phyloP scores from a whole-genome alignment of 2,113 vertebrate species.

The Spea bombifrons region DNA sequence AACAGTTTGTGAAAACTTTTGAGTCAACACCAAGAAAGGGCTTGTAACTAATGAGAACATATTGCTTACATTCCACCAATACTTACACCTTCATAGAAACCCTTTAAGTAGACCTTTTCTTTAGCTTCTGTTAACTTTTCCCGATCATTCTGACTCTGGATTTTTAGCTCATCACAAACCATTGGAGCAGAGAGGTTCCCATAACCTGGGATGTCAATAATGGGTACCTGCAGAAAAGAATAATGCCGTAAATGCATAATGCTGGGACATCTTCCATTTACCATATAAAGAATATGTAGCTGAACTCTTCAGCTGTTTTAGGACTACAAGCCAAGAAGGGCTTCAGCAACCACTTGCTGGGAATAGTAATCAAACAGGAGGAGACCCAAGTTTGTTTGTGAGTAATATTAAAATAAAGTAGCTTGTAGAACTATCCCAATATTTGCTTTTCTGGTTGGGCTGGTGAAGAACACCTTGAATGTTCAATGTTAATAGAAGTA shows the following conservation, averaged over 20 bases:
- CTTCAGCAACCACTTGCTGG: no score
- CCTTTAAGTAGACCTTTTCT: conserved; percentile 89
- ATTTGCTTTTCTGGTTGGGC: neutral
- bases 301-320: no score
- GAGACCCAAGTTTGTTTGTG: no score
- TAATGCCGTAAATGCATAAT: neutral
- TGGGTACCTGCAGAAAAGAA: conserved; percentile 71
- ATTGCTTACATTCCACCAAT: neutral
- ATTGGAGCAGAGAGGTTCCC: conserved; percentile 85
- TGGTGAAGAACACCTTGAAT: no score
- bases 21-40: no score
- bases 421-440: neutral
- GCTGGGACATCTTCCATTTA: no score
- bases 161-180: conserved; percentile 90
- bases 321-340: no score
- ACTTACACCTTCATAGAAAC: conserved; percentile 96
- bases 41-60: neutral
- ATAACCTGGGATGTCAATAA: conserved; percentile 90
- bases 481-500: no score
- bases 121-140: conserved; percentile 95
- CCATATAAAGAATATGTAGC: no score
- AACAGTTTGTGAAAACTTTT: no score
- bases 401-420: neutral
- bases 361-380: no score
- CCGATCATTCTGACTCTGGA: conserved; percentile 95